Evolutionary conservation across 2,113 vertebrate genomes (phyloP).

Genomic region (Hypocryptadius cinnamomeus): DNA sequence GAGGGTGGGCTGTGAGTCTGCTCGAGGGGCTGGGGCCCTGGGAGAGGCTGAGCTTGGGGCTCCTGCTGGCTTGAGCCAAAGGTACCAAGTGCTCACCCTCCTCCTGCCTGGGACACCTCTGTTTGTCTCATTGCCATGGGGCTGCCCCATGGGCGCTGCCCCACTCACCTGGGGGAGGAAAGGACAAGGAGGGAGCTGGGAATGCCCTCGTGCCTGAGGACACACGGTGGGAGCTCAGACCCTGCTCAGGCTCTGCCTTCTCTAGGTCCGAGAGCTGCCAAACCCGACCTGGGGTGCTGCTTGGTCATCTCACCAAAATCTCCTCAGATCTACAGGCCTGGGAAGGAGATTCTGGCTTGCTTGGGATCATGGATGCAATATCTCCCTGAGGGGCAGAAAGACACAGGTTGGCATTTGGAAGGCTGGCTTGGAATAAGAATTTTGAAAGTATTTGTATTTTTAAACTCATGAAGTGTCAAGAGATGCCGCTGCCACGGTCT

Average conservation of each 20-base stretch:
- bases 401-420: not conserved
- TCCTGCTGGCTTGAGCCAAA: not conserved
- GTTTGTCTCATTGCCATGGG: rapidly evolving
- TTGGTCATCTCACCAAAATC: not conserved
- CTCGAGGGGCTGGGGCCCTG: not conserved
- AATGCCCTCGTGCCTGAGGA: not conserved
- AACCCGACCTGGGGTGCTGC: not conserved
- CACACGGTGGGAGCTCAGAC: not conserved
- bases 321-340: not conserved
- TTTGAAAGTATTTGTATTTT: not conserved
- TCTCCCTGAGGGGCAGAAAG: not conserved
- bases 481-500: not conserved
- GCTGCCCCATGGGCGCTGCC: too few relatives aligned
- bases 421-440: not conserved
- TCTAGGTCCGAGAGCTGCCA: not conserved
- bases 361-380: not conserved
- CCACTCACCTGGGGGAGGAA: not conserved
- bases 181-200: too few relatives aligned
- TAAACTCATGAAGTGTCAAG: not conserved
- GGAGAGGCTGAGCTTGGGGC: not conserved
- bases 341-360: not conserved
- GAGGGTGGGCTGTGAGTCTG: not conserved
- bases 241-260: rapidly evolving
- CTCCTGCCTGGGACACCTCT: not conserved
- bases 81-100: rapidly evolving